Base-by-base conservation (phyloP, 2,888 invertebrate genomes). In the Cosmia pyralina region DNA sequence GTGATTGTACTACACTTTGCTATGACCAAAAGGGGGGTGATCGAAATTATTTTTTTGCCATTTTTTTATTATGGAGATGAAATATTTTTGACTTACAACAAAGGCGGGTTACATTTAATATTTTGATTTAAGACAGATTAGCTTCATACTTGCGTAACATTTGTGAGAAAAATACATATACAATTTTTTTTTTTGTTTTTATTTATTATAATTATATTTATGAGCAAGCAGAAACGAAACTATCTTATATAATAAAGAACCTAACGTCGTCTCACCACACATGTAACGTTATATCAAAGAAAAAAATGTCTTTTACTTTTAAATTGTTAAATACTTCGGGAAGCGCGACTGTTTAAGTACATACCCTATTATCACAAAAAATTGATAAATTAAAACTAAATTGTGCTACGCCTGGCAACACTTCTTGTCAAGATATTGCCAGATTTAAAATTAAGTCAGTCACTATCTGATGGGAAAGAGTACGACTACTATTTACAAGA, bases 191-290 rank as follows among this genome's bases (percentile, higher is more conserved):
- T 78, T 75, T 58, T 53, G 15, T 57, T n/a, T 66, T 75, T 75
- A 72, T 28, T 62, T 68, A 64, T 75, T 53, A 22, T 38, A 44
- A n/a, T 65, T 44, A 55, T 73, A 66, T 76, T 77, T 69, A 77
- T 66, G 79, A 86, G 88, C 89, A 92, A 92, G 90, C 89, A 88
- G 91, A 93, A 93, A 91, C 89, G 68, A 89, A 85, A 89, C 91
- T 87, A 91, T 92, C 91, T 91, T 91, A 90, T 72, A 85, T 77
- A 72, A 69, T 83, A 82, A 87, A 92, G 90, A 90, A 90, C 93
- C 94, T 95, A 94, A 93, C 94, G 94, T 94, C 96, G 96, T 96
- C 96, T 96, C 96, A 96, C 96, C 95, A 96, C 96, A 96, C 96
- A 96, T 96, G 96, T 95, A 96, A 96, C 96, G 94, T 94, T 93